A percentile compares a stretch with the other conserved stretches of the same genome.
phyloP scores from a whole-genome alignment of 2,113 vertebrate genomes.

The Baryphthengus martii region DNA sequence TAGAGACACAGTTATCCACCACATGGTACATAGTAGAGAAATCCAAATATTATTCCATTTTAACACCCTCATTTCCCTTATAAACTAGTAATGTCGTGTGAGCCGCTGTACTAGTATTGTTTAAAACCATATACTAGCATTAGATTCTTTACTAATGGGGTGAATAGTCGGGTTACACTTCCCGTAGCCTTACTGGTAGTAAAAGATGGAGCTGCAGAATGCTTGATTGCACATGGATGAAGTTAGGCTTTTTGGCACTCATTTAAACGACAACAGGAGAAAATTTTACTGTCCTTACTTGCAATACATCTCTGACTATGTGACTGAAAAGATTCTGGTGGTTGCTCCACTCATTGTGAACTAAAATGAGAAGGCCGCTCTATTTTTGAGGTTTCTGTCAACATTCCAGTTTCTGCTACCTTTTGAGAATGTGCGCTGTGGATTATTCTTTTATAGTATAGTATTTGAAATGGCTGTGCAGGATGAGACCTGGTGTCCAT shows the following conservation, averaged over 20 bases:
- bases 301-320: background rate
- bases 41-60: background rate
- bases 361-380: background rate
- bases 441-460: background rate
- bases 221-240: too few species aligned
- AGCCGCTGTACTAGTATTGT: background rate
- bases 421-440: background rate
- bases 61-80: background rate
- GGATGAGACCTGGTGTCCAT: background rate
- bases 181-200: background rate
- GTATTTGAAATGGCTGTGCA: background rate
- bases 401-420: background rate
- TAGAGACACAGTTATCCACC: background rate
- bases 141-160: background rate
- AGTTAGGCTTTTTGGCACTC: background rate
- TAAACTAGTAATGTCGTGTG: background rate
- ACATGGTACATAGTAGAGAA: background rate
- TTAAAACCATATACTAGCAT: background rate
- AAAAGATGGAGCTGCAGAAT: background rate
- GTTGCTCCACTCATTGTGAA: background rate
- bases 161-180: background rate
- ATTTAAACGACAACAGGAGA: background rate
- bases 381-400: background rate
- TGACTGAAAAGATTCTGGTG: background rate
- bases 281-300: background rate